Conservation (phyloP, 1,140 invertebrate genomes). For the Lethrus apterus region DNA sequence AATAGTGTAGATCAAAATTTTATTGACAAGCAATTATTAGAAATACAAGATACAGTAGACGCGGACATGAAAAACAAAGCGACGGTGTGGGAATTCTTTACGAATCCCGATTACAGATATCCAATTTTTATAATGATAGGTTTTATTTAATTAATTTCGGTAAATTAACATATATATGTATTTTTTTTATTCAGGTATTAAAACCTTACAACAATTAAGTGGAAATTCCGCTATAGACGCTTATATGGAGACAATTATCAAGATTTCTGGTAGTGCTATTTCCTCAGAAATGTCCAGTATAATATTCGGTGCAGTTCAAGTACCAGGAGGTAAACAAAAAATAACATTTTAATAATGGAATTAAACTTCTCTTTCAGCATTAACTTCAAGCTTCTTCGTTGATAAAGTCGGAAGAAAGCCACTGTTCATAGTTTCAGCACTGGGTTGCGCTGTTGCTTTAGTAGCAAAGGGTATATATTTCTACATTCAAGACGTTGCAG, state of each 20-base stretch:
- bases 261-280: slow-evolving; percentile 14
- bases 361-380: slow-evolving; percentile 42
- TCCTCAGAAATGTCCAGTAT: slow-evolving; percentile 22
- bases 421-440: slow-evolving; percentile 55
- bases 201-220: slow-evolving; percentile 20
- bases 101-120: slow-evolving; percentile 15
- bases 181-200: slow-evolving; percentile 16
- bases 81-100: slow-evolving; percentile 14
- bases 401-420: slow-evolving; percentile 62
- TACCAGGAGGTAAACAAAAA: slow-evolving; percentile 21
- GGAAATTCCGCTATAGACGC: slow-evolving; percentile 21
- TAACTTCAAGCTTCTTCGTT: slow-evolving; percentile 52
- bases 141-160: not conserved
- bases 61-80: slow-evolving; percentile 18
- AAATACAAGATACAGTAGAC: slow-evolving; percentile 19
- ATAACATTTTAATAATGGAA: not conserved
- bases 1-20: not conserved
- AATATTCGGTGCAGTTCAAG: slow-evolving; percentile 20
- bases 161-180: not conserved
- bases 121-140: slow-evolving; percentile 18
- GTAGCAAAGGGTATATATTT: slow-evolving; percentile 52
- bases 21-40: slow-evolving; percentile 17
- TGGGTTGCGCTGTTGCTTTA: slow-evolving; percentile 47
- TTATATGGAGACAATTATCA: slow-evolving; percentile 23
- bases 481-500: slow-evolving; percentile 43